These are phyloP conservation scores for Allobates femoralis DNA, from an alignment of 2,797 vertebrate species.

Conservation along the genomic window DNA sequence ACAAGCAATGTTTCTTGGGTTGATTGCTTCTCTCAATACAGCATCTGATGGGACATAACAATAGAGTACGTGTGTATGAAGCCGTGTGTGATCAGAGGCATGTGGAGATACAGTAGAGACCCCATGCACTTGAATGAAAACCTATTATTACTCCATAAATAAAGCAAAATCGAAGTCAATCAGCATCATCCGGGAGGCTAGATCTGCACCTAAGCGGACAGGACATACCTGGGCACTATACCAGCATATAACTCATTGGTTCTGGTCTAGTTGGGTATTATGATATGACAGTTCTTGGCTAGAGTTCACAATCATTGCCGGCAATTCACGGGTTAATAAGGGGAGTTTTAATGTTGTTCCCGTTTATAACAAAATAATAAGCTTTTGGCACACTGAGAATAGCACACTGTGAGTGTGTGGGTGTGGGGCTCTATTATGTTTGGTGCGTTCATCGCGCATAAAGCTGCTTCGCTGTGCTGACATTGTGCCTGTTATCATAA, in stretches of 20 bases:
- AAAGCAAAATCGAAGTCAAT: too few relatives aligned
- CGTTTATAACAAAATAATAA: conserved; percentile 51
- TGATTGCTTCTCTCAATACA: too few relatives aligned
- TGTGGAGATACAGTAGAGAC: too few relatives aligned
- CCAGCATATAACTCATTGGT: not conserved
- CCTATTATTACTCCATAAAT: too few relatives aligned
- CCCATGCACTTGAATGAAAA: too few relatives aligned
- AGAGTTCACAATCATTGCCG: not conserved
- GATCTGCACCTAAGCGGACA: too few relatives aligned
- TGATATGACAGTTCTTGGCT: not conserved
- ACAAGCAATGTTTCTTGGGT: too few relatives aligned
- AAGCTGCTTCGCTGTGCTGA: not conserved
- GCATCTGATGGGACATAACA: too few relatives aligned
- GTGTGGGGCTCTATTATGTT: conserved; percentile 38
- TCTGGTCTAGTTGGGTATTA: conserved; percentile 3
- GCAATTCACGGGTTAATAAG: conserved; percentile 27
- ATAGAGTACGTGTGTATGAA: too few relatives aligned
- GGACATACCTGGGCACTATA: conserved; percentile 4
- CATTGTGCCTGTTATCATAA: conserved; percentile 7
- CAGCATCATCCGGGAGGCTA: too few relatives aligned
- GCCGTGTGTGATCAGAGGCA: too few relatives aligned
- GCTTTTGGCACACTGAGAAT: conserved; percentile 41
- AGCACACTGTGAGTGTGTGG: conserved; percentile 46
- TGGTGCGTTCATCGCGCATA: not conserved
- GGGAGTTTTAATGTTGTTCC: conserved; percentile 39